Base-by-base conservation (phyloP, 1,140 invertebrate genomes). In the Dolichoris vasculosae region DNA sequence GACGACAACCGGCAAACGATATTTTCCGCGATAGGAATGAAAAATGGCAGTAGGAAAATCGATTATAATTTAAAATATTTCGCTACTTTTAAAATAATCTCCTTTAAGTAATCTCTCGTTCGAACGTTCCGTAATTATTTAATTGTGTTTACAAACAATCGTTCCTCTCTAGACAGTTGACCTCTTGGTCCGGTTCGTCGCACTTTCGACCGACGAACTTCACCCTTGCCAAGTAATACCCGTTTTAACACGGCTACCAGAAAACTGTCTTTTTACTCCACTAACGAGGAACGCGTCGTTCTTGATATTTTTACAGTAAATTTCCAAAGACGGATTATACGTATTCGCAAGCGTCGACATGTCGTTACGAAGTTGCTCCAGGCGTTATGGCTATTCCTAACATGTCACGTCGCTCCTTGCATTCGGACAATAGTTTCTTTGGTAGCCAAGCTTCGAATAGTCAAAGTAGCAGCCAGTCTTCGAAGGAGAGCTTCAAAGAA, bases 321-420 rank as follows among this genome's bases (percentile, higher is more conserved):
- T 97, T 96, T 88, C 96, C 96, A 9, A 97, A 97, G 93, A 97
- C 96, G 86, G 96, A 97, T 92, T 97, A 96, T 91, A 97, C 96
- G 9, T 97, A 97, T 91, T 97, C 96, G 0, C 94, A 94, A 64
- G 90, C 95, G 63, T 97, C 96, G n/a, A 95, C 95, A 86, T 96
- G 96, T 93, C 95, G 96, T 32, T 95, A 96, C 86, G 96, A 96
- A 91, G 93, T 97, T 84, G 96, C 96, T 0, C 96, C 96, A 6
- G 96, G 96, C 35, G 94, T 96, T 84, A 93, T 97, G 84, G 96
- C 96, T 32, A 96, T 97, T 94, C 96, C 96, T 2, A 97, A 97
- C 90, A 97, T 97, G 96, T 97, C 96, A 0, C 94, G 96, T 26
- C 94, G 95, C 75, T 95, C 96, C 67, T 90, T 94, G 85, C 92